Percentiles rank a stretch among this genome's conserved stretches.
phyloP scores from a whole-genome alignment of 1,140 invertebrate genomes.

The Mylabris phalerata region DNA sequence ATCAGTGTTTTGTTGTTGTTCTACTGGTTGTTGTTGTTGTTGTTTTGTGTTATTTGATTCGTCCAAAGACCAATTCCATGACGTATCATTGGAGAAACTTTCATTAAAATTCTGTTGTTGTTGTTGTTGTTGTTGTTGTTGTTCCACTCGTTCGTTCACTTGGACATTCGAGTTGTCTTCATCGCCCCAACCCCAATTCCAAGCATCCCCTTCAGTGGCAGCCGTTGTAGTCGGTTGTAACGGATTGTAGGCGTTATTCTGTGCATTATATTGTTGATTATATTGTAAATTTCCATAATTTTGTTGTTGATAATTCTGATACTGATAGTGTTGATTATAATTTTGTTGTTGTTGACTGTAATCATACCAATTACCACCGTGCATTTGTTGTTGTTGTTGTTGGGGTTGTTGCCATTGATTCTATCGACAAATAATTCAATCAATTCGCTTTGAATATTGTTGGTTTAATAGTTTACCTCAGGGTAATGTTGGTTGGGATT shows the following conservation, averaged over 20 bases:
- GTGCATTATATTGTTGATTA: constrained; percentile 25
- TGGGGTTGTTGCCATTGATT: constrained; percentile 29
- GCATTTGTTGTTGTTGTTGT: constrained; percentile 13
- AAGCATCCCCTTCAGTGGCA: constrained; percentile 25
- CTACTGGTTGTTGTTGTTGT: no score
- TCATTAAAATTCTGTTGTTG: constrained; percentile 28
- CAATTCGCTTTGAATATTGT: no score
- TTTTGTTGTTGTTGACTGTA: constrained; percentile 18
- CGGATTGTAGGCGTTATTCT: constrained; percentile 24
- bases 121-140: background rate
- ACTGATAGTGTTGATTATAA: constrained; percentile 8
- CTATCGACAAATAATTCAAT: constrained; percentile 14
- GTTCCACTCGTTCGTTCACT: constrained; percentile 3
- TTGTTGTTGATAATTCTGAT: constrained; percentile 9
- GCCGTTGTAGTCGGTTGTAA: constrained; percentile 1
- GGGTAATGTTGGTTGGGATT: constrained; percentile 33
- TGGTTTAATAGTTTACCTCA: constrained; percentile 17
- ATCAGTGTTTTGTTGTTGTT: background rate
- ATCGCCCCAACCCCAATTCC: constrained; percentile 41
- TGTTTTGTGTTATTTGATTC: constrained; percentile 16
- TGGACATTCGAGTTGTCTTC: constrained; percentile 39
- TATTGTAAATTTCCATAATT: constrained; percentile 27
- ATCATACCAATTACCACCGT: background rate
- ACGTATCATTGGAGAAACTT: constrained; percentile 41
- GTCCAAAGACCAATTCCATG: constrained; percentile 41